Conservation (phyloP, 2,797 vertebrate genomes). For the Tympanoctomys barrerae region DNA sequence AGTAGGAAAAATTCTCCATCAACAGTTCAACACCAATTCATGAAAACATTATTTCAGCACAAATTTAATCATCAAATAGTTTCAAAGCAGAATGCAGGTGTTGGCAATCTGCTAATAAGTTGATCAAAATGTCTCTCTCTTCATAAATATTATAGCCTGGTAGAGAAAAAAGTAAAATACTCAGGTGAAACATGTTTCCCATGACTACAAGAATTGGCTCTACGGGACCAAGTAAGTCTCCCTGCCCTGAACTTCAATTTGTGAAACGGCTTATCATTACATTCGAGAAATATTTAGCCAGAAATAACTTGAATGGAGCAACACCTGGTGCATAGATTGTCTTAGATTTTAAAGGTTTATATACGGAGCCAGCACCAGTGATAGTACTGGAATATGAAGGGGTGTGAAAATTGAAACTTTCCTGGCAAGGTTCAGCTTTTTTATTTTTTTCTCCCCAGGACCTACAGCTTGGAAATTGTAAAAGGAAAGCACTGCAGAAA, state of each 20-base stretch:
- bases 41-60: background rate
- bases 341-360: background rate
- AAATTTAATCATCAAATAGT: background rate
- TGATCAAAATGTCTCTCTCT: background rate
- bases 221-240: background rate
- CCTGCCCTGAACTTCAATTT: background rate
- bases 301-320: background rate
- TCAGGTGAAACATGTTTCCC: background rate
- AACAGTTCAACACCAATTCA: background rate
- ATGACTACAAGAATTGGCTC: background rate
- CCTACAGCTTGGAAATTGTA: background rate
- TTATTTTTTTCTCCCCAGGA: background rate
- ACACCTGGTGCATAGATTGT: background rate
- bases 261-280: background rate
- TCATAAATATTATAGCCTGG: background rate
- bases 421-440: background rate
- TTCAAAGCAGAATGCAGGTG: background rate
- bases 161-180: background rate
- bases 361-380: background rate
- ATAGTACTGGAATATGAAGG: background rate
- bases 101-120: background rate
- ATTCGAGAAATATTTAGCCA: background rate
- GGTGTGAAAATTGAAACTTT: background rate
- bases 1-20: background rate
- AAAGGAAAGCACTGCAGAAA: conserved; percentile 24